A percentile compares a stretch with the other conserved stretches of the same genome.
Evolutionary conservation across 2,113 vertebrate species (phyloP).

Genomic region (Microcebus griseorufus): DNA sequence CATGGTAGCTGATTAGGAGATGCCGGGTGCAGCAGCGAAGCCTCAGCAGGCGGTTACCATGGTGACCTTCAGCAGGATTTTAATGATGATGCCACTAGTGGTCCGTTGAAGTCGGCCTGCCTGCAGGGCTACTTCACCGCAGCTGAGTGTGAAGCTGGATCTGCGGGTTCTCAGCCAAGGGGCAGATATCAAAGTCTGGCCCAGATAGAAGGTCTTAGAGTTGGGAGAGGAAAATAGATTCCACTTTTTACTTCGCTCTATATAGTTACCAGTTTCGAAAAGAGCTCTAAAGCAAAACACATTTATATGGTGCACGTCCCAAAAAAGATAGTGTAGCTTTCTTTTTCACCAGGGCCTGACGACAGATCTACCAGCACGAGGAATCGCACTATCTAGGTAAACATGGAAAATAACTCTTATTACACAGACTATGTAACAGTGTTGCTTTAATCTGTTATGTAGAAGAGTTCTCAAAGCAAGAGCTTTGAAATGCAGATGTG

Average conservation of each 20-base stretch:
- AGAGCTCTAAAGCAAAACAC: slow-evolving; percentile 62
- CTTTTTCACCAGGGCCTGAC: slow-evolving; percentile 10
- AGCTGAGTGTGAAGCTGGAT: slow-evolving; percentile 90
- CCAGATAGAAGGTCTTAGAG: slow-evolving; percentile 84
- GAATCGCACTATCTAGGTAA: neutral
- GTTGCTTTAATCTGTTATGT: slow-evolving; percentile 30
- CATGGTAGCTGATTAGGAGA: slow-evolving; percentile 95
- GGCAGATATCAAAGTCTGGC: slow-evolving; percentile 88
- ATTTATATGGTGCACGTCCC: slow-evolving; percentile 46
- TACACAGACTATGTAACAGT: neutral
- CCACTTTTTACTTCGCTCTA: slow-evolving; percentile 71
- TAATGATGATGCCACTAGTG: slow-evolving; percentile 96
- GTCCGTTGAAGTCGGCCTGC: slow-evolving; percentile 93
- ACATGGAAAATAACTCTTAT: slow-evolving; percentile 31
- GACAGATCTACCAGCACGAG: slow-evolving; percentile 24
- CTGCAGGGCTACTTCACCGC: slow-evolving; percentile 90
- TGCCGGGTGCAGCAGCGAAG: slow-evolving; percentile 89
- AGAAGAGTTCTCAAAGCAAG: neutral
- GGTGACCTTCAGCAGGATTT: slow-evolving; percentile 94
- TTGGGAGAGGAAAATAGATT: slow-evolving; percentile 79
- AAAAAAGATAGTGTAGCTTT: neutral
- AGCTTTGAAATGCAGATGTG: slow-evolving; percentile 14
- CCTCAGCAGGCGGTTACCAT: slow-evolving; percentile 98
- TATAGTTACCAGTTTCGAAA: slow-evolving; percentile 61
- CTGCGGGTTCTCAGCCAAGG: slow-evolving; percentile 86